Base-by-base conservation (phyloP, 2,797 vertebrate genomes). In the Naso thynnoides region DNA sequence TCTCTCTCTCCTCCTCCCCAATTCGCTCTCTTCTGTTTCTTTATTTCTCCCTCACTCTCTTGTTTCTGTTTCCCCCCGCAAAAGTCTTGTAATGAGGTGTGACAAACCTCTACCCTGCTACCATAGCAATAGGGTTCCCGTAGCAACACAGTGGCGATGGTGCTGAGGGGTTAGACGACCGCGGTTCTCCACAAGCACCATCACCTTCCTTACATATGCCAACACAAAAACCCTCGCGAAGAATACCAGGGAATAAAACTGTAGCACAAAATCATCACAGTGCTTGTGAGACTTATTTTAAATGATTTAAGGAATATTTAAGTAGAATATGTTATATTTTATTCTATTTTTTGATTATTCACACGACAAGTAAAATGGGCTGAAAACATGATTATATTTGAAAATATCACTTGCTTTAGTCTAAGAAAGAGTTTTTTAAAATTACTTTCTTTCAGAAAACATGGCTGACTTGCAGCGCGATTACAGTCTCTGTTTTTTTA, bases 1-100 rank as follows among this genome's bases (percentile, higher is more conserved):
- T 52, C 61, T 83, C 77, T 72, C 36, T 75, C 59, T 80, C 73
- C 72, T 85, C 79, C 69, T 80, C 75, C 60, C 70, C 66, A 73
- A 81, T 78, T 79, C 65, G 4, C 68, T 73, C 76, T 72, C 77
- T 69, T 38, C 57, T 36, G 38, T 52, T 88, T 83, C 76, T 84
- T 82, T 81, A 79, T 71, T 56, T 24, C 59, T 68, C 63, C 36
- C 44, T 68, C 71, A 48, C 76, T 29, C 68, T 47, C 64, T 85
- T 76, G 75, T 73, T 74, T 82, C 66, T 0, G 50, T 85, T 83
- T 83, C 54, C 47, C 45, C 45, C 45, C 0, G 49, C 80, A 88
- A 90, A 33, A 92, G 87, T 90, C 87, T 89, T 77, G 83, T 90
- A 93, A 93, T 88, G 90, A 93, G 88, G 88, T 90, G 88, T 92